These are phyloP conservation scores for Eutrigla gurnardus DNA, from an alignment of 2,797 vertebrate species.

Conservation along the genomic window DNA sequence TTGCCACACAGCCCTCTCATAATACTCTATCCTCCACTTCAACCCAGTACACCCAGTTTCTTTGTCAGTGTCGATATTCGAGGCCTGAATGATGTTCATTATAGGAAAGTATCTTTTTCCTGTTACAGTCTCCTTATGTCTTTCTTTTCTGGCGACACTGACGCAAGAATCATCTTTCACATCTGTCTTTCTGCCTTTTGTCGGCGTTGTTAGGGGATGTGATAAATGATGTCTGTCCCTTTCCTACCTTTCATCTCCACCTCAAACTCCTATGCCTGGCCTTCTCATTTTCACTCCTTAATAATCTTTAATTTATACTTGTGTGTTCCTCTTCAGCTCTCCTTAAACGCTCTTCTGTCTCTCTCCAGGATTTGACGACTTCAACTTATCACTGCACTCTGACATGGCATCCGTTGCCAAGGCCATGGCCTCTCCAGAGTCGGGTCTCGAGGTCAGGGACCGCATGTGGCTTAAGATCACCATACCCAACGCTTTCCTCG, in stretches of 20 bases:
- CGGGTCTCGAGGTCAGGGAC: constrained; percentile 92
- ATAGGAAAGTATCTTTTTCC: constrained; percentile 29
- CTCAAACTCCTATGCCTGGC: constrained; percentile 3
- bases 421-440: constrained; percentile 95
- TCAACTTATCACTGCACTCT: constrained; percentile 92
- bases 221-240: constrained; percentile 47
- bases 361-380: constrained; percentile 88
- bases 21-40: constrained; percentile 7
- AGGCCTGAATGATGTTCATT: constrained; percentile 5
- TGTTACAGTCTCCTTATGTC: constrained; percentile 8
- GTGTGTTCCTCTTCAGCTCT: neutral
- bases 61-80: constrained; percentile 23
- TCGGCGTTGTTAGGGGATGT: constrained; percentile 20
- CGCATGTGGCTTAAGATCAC: constrained; percentile 93
- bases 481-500: constrained; percentile 94
- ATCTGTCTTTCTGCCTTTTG: constrained; percentile 46
- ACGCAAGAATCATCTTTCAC: constrained; percentile 49
- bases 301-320: neutral
- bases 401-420: constrained; percentile 95
- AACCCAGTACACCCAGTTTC: constrained; percentile 1
- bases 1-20: constrained; percentile 4
- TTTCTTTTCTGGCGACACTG: constrained; percentile 21
- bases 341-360: constrained; percentile 3
- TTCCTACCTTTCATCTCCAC: constrained; percentile 40
- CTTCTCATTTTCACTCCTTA: constrained; percentile 14